A percentile compares a stretch with the other conserved stretches of the same genome.
Conservation (phyloP, 1,140 invertebrate genomes). For the Drosophila tropicalis region DNA sequence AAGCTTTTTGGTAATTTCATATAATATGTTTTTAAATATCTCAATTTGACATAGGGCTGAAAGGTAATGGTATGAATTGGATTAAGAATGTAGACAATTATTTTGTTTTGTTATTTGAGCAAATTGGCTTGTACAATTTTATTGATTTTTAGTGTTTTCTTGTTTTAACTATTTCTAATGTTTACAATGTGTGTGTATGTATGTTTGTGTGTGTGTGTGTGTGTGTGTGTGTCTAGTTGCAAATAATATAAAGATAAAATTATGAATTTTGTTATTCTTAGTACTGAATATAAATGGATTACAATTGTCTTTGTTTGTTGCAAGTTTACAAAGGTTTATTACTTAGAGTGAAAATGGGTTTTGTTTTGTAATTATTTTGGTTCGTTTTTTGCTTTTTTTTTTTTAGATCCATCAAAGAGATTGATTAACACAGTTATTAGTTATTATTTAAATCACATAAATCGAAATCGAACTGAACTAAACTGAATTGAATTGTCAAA, state of each 20-base stretch:
- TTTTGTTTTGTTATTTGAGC: conserved; percentile 79
- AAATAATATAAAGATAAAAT: background rate
- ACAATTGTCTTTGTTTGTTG: conserved; percentile 20
- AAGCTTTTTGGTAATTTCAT: too few relatives aligned
- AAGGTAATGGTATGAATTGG: background rate
- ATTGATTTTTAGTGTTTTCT: conserved; percentile 69
- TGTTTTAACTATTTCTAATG: conserved; percentile 65
- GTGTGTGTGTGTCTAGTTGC: too few relatives aligned
- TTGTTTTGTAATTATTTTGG: background rate
- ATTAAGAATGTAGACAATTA: background rate
- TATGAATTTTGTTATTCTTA: conserved; percentile 19
- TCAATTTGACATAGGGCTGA: background rate
- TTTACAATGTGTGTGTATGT: conserved; percentile 41
- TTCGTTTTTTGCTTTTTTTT: conserved; percentile 27
- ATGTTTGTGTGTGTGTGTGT: conserved; percentile 22
- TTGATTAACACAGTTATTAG: conserved; percentile 65
- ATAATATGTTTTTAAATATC: too few relatives aligned
- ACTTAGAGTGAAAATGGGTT: conserved; percentile 29
- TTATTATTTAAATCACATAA: conserved; percentile 61
- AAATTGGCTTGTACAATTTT: conserved; percentile 83
- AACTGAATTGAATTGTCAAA: conserved; percentile 50
- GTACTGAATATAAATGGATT: conserved; percentile 8
- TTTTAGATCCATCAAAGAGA: conserved; percentile 81
- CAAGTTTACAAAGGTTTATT: conserved; percentile 30
- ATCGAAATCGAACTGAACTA: conserved; percentile 57